Evolutionary conservation across 2,888 invertebrate genomes (phyloP).

Genomic region (Conops quadrifasciatus): DNA sequence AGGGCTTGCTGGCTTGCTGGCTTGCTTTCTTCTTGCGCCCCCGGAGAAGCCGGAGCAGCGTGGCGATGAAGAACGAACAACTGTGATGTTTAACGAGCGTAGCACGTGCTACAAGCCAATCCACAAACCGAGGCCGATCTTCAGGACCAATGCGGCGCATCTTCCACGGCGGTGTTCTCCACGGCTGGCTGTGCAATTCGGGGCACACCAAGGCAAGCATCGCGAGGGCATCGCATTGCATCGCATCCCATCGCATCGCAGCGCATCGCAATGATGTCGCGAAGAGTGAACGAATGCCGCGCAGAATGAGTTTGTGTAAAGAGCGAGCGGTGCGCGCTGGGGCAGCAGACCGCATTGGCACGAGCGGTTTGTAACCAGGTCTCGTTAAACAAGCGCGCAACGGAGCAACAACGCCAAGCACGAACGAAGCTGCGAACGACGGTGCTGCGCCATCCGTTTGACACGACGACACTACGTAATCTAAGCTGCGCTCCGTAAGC

Average conservation of each 20-base stretch:
- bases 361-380: constrained; percentile 20
- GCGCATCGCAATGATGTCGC: background rate
- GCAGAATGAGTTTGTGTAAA: background rate
- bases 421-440: background rate
- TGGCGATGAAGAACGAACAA: constrained; percentile 25
- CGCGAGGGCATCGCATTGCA: constrained; percentile 25
- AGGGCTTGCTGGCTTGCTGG: constrained; percentile 2
- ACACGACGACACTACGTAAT: constrained; percentile 34
- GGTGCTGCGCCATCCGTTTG: constrained; percentile 29
- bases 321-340: background rate
- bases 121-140: constrained; percentile 7
- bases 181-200: constrained; percentile 21
- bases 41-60: constrained; percentile 10
- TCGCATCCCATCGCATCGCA: too few species aligned
- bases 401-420: background rate
- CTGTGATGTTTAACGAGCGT: constrained; percentile 29
- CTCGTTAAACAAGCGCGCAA: background rate
- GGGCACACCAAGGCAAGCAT: constrained; percentile 16
- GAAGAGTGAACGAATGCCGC: constrained; percentile 11
- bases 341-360: constrained; percentile 19
- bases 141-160: constrained; percentile 49
- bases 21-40: background rate
- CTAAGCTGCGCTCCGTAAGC: background rate
- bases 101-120: constrained; percentile 35
- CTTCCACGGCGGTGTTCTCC: constrained; percentile 33